Evolutionary conservation across 2,888 invertebrate genomes (phyloP).

Genomic region (Oligia fasciuncula): DNA sequence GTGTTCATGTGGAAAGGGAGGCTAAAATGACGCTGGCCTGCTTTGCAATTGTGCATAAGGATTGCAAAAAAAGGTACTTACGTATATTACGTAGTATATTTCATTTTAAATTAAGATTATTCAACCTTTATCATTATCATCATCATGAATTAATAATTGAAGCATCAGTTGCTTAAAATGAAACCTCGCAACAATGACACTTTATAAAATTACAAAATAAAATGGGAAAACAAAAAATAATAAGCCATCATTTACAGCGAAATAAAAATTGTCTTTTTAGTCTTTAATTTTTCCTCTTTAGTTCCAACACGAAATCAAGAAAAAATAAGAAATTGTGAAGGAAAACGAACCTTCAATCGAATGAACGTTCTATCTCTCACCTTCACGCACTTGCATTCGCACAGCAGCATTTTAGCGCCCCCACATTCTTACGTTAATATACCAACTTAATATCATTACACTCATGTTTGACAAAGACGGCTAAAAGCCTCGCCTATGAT

Average conservation of each 20-base stretch:
- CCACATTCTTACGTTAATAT: conserved; percentile 57
- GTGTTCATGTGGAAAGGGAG: conserved; percentile 30
- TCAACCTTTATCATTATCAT: not conserved
- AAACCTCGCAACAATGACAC: not conserved
- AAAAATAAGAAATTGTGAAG: not conserved
- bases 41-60: not conserved
- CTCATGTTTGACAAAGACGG: conserved; percentile 59
- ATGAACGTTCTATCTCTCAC: no score
- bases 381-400: not conserved
- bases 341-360: not conserved
- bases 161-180: not conserved
- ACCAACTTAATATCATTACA: conserved; percentile 61
- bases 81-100: no score
- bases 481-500: conserved; percentile 61
- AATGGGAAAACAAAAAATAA: not conserved
- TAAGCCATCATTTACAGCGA: not conserved
- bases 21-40: conserved; percentile 59
- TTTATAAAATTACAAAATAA: not conserved
- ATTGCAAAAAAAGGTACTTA: no score
- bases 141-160: not conserved
- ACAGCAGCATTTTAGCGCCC: conserved; percentile 57
- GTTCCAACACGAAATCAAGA: not conserved
- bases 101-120: not conserved
- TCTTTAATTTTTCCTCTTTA: not conserved
- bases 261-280: not conserved